phyloP scores from a whole-genome alignment of 2,888 invertebrate species.

The Ophion slaviceki region DNA sequence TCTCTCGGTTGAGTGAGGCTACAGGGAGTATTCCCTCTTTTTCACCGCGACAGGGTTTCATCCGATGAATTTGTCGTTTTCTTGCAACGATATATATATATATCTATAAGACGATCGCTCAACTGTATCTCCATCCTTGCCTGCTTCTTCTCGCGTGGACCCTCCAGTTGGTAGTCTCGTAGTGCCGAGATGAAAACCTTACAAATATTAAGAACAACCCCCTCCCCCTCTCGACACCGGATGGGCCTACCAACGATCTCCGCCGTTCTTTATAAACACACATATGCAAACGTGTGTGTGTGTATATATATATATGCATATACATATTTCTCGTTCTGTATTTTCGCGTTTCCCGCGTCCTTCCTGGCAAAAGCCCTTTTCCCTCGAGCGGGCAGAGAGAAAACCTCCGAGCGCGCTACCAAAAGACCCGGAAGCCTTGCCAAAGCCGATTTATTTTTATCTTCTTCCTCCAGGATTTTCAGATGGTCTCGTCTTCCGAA shows the following conservation, averaged over 20 bases:
- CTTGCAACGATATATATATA: conserved; percentile 11
- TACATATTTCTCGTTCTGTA: conserved; percentile 28
- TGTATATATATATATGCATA: neutral
- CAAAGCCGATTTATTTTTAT: conserved; percentile 81
- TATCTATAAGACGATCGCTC: conserved; percentile 38
- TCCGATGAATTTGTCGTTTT: conserved; percentile 38
- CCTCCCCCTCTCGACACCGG: conserved; percentile 54
- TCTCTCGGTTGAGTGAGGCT: conserved; percentile 65
- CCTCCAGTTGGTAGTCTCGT: conserved; percentile 54
- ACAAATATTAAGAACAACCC: conserved; percentile 81
- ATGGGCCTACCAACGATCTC: conserved; percentile 23
- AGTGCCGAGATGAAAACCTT: conserved; percentile 77
- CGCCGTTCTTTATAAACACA: neutral
- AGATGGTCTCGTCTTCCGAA: conserved; percentile 67
- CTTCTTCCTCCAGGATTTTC: conserved; percentile 74
- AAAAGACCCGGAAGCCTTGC: conserved; percentile 75
- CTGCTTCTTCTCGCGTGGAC: conserved; percentile 31
- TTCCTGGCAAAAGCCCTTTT: conserved; percentile 45
- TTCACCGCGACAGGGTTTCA: conserved; percentile 37
- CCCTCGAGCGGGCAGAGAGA: conserved; percentile 50
- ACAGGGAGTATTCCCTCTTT: conserved; percentile 30
- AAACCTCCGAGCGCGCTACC: conserved; percentile 52
- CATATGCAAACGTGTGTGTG: neutral
- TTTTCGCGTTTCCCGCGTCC: conserved; percentile 57
- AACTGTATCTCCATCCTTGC: conserved; percentile 32